Base-by-base conservation (phyloP, 64 coral and sea anemone species). In the Anthopleura sola region DNA sequence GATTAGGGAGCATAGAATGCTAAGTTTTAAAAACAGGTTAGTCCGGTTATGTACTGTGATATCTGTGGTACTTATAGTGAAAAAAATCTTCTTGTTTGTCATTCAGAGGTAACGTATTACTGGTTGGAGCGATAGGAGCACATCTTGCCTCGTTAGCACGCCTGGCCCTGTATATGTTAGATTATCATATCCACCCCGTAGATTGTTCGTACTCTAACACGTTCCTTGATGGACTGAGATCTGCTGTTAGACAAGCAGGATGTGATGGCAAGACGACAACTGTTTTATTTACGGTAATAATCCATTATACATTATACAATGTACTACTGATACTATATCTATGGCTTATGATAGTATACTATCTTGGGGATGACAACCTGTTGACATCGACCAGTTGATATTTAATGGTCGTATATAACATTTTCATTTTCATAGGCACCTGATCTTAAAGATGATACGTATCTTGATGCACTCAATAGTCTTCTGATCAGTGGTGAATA, bases 211-310 rank as follows among this genome's bases (percentile, higher is more conserved):
- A 92, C 37, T 85, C 84, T 13, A 92, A 92, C 80, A 92, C 97
- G 0, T 94, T 99, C 80, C 92, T 99, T n/a, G 97, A 99, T 76
- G 89, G 96, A 17, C 83, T 98, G 46, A 60, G 96, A 38, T 94
- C 96, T 21, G 95, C 95, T 51, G 95, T 98, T 7, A 88, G 95
- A 49, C 89, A 91, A 80, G 95, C 95, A 80, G 95, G 95, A 3
- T 98, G 95, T 87, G 95, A 98, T 81, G 95, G 95, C 39, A 98
- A 98, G 60, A 98, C 95, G 23, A 98, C 95, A 0, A 98, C 95
- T 33, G 58, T 97, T 36, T 55, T 92, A 36, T 90, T 97, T 84
- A 88, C 84, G 55, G 94, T 97, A 84, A 90, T 8, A n/a, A 84
- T 80, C 19, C 23, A 34, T 37, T 18, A 4, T 9, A 4, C 21